Percentiles rank a stretch among this genome's conserved stretches.
These are phyloP conservation scores for Drosophila pectinifera DNA, from an alignment of 1,140 invertebrate species.

Conservation along the genomic window DNA sequence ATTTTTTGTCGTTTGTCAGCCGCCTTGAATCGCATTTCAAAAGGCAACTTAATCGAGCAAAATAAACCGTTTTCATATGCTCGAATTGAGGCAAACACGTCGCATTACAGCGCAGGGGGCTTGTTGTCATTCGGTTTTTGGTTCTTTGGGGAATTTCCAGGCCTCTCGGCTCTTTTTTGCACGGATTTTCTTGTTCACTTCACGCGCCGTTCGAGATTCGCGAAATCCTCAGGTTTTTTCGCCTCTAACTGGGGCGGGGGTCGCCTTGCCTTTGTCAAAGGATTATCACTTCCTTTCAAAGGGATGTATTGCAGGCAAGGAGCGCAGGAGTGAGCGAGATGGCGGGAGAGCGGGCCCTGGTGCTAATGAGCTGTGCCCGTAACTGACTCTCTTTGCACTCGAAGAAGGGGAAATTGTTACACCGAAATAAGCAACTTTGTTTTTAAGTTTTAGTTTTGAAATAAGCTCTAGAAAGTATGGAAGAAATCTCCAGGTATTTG, in stretches of 20 bases:
- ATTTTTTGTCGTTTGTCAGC: slow-evolving; percentile 2
- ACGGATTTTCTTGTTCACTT: slow-evolving; percentile 59
- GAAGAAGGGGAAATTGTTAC: not conserved
- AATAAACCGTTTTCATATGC: slow-evolving; percentile 84
- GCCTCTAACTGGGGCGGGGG: not conserved
- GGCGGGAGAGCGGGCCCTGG: slow-evolving; percentile 6
- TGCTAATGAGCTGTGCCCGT: slow-evolving; percentile 63
- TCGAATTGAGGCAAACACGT: slow-evolving; percentile 81
- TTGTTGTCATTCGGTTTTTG: slow-evolving; percentile 53
- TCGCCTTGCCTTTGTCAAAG: slow-evolving; percentile 74
- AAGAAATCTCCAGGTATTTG: too few species aligned
- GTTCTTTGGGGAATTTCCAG: slow-evolving; percentile 63
- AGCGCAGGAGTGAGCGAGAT: not conserved
- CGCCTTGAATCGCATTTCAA: slow-evolving; percentile 64
- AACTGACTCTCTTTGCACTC: slow-evolving; percentile 21
- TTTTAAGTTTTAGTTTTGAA: too few species aligned
- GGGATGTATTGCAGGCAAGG: slow-evolving; percentile 7
- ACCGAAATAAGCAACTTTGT: too few species aligned
- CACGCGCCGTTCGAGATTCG: slow-evolving; percentile 73
- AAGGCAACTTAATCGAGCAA: slow-evolving; percentile 84
- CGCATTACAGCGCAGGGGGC: slow-evolving; percentile 61
- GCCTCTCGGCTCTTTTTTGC: slow-evolving; percentile 26
- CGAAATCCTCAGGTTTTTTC: slow-evolving; percentile 58
- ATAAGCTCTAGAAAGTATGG: too few species aligned
- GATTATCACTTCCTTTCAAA: slow-evolving; percentile 74